Conservation (phyloP, 2,113 vertebrate species). For the Cariama cristata region DNA sequence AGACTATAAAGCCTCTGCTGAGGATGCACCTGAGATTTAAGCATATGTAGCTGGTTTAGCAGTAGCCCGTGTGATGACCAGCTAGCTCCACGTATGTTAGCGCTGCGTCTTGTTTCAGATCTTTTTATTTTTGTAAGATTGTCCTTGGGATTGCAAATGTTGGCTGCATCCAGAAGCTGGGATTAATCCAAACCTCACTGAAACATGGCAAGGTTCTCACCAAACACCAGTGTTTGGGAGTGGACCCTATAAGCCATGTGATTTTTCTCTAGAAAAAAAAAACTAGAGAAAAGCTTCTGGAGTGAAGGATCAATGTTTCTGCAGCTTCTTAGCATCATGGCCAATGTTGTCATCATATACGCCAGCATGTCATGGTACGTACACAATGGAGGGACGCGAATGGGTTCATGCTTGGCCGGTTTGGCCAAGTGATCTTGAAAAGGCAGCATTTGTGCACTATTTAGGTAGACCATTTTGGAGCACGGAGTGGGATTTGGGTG, state of each 20-base stretch:
- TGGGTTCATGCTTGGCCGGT: rapidly evolving
- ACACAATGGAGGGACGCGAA: rapidly evolving
- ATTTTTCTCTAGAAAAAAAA: background rate
- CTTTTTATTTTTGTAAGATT: background rate
- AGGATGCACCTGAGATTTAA: background rate
- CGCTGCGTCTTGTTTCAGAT: background rate
- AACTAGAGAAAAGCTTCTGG: background rate
- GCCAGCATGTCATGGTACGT: rapidly evolving
- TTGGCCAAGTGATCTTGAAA: background rate
- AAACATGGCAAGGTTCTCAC: background rate
- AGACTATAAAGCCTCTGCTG: background rate
- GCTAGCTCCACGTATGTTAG: rapidly evolving
- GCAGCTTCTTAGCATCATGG: background rate
- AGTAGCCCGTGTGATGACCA: background rate
- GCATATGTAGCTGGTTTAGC: background rate
- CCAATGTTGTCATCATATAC: background rate
- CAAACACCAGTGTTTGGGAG: background rate
- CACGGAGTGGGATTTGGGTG: background rate
- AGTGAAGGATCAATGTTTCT: background rate
- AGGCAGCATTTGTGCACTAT: background rate
- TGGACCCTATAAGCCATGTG: rapidly evolving
- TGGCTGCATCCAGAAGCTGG: background rate
- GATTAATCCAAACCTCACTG: background rate
- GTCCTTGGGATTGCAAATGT: background rate
- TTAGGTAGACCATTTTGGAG: background rate